phyloP scores from a whole-genome alignment of 2,888 invertebrate species.

The Idaea straminata region DNA sequence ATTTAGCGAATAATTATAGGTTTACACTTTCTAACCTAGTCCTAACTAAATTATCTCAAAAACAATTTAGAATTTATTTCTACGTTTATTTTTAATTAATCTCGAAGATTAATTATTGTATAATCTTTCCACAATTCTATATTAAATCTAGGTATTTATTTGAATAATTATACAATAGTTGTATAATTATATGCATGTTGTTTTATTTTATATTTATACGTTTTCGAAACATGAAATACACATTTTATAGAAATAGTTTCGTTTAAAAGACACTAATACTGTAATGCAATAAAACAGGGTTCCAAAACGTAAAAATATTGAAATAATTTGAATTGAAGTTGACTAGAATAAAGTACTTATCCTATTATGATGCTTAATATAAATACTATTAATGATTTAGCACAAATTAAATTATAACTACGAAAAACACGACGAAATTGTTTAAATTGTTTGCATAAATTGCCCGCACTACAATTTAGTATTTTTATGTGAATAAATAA shows the following conservation, averaged over 20 bases:
- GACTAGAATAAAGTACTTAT: slow-evolving; percentile 21
- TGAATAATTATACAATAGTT: not conserved
- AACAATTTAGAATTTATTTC: not conserved
- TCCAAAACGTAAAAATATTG: slow-evolving; percentile 25
- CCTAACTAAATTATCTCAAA: not conserved
- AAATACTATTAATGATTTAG: not conserved
- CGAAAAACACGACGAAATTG: not conserved
- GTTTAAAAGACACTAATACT: not conserved
- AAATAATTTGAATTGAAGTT: slow-evolving; percentile 25
- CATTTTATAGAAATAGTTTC: not conserved
- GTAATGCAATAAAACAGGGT: slow-evolving; percentile 23
- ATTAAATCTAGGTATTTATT: not conserved
- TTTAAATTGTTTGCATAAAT: too few species aligned
- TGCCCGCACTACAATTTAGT: too few species aligned
- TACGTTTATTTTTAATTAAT: not conserved
- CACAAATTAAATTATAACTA: not conserved
- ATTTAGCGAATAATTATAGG: not conserved
- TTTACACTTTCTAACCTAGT: not conserved
- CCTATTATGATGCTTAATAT: slow-evolving; percentile 11
- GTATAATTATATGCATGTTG: not conserved
- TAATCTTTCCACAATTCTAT: not conserved
- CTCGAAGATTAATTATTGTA: not conserved
- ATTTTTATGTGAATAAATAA: too few species aligned
- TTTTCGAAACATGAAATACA: too few species aligned
- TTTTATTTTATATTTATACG: not conserved